Evolutionary conservation across 2,888 invertebrate genomes (phyloP), one percentile per base, ranked within the genome.

Genomic region (Harpalus rufipes): DNA sequence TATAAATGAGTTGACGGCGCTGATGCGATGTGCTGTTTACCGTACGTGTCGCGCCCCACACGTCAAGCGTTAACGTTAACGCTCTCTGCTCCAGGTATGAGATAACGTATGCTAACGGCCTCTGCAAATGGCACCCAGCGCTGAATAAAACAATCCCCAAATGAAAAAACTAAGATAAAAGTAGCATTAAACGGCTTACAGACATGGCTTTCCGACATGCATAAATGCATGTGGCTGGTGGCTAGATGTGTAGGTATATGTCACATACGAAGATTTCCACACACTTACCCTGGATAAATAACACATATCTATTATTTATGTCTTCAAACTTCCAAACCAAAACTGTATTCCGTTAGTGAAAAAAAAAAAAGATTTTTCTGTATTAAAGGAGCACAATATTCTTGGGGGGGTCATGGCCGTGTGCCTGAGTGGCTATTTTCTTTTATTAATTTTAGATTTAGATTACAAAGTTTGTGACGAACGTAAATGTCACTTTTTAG

Each of bases 91-190:
- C 7, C 72, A 74, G 72, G 72, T 74, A 74, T 39, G 68, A 68
- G 72, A 74, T 74, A 74, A 74, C 44, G 72, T 74, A 74, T 74
- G 72, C 41, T 74, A 74, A 74, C 72, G 72, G 44, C 72, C 41
- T 74, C 72, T 74, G 72, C 41, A 74, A 74, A 74, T 44, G 72
- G 44, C 72, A 44, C 7, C 14, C 39, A 68, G 68, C 41, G 32
- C 88, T 89, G 89, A 89, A 89, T 89, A 89, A 89, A 89, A 89
- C 89, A 89, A 89, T 87, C 88, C 88, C 89, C 89, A 89, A 89
- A 89, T 89, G 89, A 88, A 89, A 89, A 88, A 89, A 88, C 88
- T 88, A 89, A 89, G 89, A 89, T 89, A 89, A 88, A 89, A 88
- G 87, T 87, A 86, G 88, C 87, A 88, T 88, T 88, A 87, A 88